These are phyloP conservation scores for Trichogramma pretiosum DNA, from an alignment of 1,140 invertebrate species.

Conservation along the genomic window DNA sequence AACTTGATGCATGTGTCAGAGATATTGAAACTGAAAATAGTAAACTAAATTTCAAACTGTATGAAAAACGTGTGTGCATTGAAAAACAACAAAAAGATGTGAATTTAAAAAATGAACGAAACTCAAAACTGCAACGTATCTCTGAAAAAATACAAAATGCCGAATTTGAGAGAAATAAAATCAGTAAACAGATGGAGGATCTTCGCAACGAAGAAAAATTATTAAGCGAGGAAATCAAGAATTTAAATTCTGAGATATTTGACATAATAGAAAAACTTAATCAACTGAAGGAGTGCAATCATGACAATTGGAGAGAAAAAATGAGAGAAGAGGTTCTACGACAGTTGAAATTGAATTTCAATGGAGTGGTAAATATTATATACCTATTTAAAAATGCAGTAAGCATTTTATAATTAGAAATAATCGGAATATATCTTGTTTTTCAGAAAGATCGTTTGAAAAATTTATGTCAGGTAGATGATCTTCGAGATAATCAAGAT, in stretches of 20 bases:
- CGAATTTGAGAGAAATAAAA: constrained; percentile 66
- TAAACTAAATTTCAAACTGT: constrained; percentile 54
- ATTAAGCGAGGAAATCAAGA: constrained; percentile 61
- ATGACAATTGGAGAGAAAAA: neutral
- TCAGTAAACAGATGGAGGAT: constrained; percentile 73
- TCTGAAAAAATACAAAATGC: constrained; percentile 75
- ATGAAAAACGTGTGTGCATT: constrained; percentile 79
- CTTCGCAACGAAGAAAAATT: constrained; percentile 57
- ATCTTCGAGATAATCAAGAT: constrained; percentile 82
- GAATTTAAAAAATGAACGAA: neutral
- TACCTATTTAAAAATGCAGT: neutral
- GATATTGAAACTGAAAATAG: neutral
- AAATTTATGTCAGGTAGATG: constrained; percentile 83
- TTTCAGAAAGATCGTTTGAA: constrained; percentile 22
- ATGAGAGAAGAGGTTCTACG: constrained; percentile 94
- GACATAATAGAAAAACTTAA: neutral
- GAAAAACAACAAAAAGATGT: constrained; percentile 52
- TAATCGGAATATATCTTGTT: neutral
- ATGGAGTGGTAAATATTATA: constrained; percentile 63
- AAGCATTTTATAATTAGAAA: neutral
- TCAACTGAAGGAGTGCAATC: neutral
- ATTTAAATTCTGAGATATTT: too few species aligned
- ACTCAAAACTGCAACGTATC: neutral
- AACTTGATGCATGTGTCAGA: too few species aligned
- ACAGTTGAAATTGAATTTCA: constrained; percentile 83